Conservation (phyloP, 1,140 invertebrate genomes). For the Watersipora subatra region DNA sequence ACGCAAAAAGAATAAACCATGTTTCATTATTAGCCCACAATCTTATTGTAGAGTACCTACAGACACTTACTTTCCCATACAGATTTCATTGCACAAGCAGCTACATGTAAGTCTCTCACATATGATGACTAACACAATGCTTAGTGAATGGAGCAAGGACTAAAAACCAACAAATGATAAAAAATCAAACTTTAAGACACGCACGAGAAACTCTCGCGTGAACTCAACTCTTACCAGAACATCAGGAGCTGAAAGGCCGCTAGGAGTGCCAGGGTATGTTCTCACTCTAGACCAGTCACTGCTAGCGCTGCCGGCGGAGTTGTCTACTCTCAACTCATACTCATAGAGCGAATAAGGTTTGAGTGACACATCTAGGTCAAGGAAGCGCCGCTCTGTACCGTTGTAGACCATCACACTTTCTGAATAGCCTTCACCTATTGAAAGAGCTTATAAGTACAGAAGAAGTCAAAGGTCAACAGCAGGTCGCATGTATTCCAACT, state of each 20-base stretch:
- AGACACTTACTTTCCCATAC: no score
- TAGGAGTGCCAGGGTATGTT: slow-evolving; percentile 28
- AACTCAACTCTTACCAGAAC: no score
- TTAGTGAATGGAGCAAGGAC: no score
- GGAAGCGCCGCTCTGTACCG: slow-evolving; percentile 15
- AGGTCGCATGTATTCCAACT: background rate
- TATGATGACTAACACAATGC: no score
- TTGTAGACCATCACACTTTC: slow-evolving; percentile 18
- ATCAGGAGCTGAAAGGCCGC: slow-evolving; percentile 18
- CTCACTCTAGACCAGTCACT: slow-evolving; percentile 23
- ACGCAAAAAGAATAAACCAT: no score
- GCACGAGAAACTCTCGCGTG: no score
- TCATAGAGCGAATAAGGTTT: slow-evolving; percentile 25
- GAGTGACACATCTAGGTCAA: slow-evolving; percentile 17
- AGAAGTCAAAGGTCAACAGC: background rate
- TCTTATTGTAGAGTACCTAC: no score
- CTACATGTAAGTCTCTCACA: no score
- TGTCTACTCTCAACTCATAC: slow-evolving; percentile 25
- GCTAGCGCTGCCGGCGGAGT: slow-evolving; percentile 21
- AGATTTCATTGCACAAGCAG: no score
- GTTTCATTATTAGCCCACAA: no score
- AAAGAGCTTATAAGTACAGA: background rate
- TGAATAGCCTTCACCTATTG: slow-evolving; percentile 10
- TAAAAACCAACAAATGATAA: no score
- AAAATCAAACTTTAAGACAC: no score